These are phyloP conservation scores for Pseudois nayaur DNA, from an alignment of 2,113 vertebrate species.

Conservation along the genomic window DNA sequence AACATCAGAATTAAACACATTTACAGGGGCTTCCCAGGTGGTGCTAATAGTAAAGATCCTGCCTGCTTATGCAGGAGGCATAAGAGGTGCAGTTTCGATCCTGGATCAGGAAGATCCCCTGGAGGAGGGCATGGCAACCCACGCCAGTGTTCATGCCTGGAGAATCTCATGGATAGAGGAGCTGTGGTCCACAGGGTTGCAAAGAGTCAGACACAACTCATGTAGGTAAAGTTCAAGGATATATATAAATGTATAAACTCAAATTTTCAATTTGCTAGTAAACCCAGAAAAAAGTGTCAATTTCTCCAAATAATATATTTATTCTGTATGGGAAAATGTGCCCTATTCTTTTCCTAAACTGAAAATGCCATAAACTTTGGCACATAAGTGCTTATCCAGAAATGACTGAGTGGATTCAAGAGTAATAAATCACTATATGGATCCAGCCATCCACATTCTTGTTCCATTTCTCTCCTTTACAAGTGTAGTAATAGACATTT, in stretches of 20 bases:
- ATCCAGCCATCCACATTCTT: slow-evolving; percentile 64
- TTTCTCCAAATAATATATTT: not conserved
- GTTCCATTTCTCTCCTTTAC: slow-evolving; percentile 62
- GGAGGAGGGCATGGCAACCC: not conserved
- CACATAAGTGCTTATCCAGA: slow-evolving; percentile 47
- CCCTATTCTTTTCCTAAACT: not conserved
- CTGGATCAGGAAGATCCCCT: not conserved
- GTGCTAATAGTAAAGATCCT: not conserved
- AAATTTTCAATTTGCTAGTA: not conserved
- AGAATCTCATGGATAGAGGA: not conserved
- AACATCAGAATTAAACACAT: slow-evolving; percentile 13
- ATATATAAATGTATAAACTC: not conserved
- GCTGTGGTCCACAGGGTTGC: not conserved
- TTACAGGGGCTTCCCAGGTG: not conserved
- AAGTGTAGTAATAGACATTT: slow-evolving; percentile 60
- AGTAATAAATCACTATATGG: slow-evolving; percentile 60
- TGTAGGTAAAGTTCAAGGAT: not conserved
- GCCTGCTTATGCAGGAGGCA: not conserved
- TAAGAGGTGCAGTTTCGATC: not conserved
- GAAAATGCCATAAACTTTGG: slow-evolving; percentile 41
- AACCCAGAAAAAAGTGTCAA: not conserved
- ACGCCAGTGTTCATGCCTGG: not conserved
- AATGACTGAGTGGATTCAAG: slow-evolving; percentile 58
- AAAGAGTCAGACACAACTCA: not conserved
- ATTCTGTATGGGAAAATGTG: not conserved